Percentiles rank a stretch among this genome's conserved stretches.
These are phyloP conservation scores for Digitonthophagus gazella DNA, from an alignment of 2,888 invertebrate species.

Conservation along the genomic window DNA sequence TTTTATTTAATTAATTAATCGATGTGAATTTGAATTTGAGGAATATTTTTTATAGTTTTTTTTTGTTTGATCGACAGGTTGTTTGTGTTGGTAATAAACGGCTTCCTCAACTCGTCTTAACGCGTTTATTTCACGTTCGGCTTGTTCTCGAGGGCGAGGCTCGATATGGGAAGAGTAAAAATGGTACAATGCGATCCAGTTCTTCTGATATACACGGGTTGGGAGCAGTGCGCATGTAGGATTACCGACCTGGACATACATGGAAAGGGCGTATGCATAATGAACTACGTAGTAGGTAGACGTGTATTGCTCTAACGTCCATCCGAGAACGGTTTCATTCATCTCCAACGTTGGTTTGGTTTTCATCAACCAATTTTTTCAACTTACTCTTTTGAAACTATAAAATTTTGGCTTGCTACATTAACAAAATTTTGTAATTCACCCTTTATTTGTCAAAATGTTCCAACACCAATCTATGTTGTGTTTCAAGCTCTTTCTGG, in stretches of 20 bases:
- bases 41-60: background rate
- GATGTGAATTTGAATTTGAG: too few relatives aligned
- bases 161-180: background rate
- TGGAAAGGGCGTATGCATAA: constrained; percentile 25
- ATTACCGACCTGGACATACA: constrained; percentile 2
- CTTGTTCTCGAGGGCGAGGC: background rate
- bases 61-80: background rate
- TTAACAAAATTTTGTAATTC: too few relatives aligned
- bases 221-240: background rate
- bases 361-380: too few relatives aligned
- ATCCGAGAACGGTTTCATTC: background rate
- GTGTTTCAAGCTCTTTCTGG: too few relatives aligned
- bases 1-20: too few relatives aligned
- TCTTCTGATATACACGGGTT: background rate
- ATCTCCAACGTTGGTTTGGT: background rate
- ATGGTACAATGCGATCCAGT: background rate
- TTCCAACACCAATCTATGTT: too few relatives aligned
- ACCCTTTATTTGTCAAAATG: too few relatives aligned
- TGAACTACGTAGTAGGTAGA: constrained; percentile 13
- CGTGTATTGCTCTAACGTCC: constrained; percentile 1
- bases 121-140: background rate
- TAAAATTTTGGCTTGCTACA: too few relatives aligned
- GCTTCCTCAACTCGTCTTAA: background rate
- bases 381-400: too few relatives aligned
- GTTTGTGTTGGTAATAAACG: background rate